Conservation (phyloP, 2,888 invertebrate genomes). For the Vanessa cardui region DNA sequence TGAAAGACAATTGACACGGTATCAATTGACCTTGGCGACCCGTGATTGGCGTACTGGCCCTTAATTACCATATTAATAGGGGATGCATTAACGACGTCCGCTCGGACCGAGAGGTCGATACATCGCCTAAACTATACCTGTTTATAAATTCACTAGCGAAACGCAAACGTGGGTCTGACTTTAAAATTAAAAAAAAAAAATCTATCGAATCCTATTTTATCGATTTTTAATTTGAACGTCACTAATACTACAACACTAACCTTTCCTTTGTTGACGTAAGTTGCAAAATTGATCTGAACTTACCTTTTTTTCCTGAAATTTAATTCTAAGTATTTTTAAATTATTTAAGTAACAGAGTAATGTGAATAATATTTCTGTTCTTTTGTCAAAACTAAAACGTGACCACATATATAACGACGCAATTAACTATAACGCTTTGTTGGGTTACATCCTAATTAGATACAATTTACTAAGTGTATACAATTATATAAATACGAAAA, state of each 20-base stretch:
- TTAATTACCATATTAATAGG: slow-evolving; percentile 59
- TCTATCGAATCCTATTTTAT: no score
- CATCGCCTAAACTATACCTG: slow-evolving; percentile 23
- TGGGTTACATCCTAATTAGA: background rate
- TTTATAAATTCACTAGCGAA: background rate
- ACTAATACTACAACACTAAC: no score
- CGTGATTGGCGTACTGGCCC: slow-evolving; percentile 55
- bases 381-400: background rate
- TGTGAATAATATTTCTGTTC: background rate
- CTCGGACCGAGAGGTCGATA: slow-evolving; percentile 5
- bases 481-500: background rate
- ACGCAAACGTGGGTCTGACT: no score
- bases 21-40: slow-evolving; percentile 59
- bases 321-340: no score
- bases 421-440: background rate
- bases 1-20: slow-evolving; percentile 59
- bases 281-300: no score
- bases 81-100: slow-evolving; percentile 61
- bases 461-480: background rate
- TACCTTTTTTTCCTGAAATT: no score
- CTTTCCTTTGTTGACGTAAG: no score
- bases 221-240: no score
- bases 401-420: background rate
- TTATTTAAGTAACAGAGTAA: background rate
- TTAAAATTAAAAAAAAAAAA: no score